These are phyloP conservation scores for Ophion costatus DNA, from an alignment of 2,888 invertebrate genomes.

Conservation along the genomic window DNA sequence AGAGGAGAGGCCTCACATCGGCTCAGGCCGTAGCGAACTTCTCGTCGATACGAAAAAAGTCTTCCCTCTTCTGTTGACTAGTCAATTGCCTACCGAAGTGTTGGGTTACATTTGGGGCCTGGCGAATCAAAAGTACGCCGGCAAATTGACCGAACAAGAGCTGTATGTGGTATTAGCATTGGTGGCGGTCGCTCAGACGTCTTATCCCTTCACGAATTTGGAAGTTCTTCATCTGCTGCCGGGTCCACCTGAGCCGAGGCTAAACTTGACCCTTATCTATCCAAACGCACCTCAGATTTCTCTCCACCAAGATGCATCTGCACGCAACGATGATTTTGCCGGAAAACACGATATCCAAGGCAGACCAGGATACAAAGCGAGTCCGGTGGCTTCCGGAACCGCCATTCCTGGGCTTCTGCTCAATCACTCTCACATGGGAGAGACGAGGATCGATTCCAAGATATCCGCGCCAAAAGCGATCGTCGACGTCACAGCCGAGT, in stretches of 20 bases:
- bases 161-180: slow-evolving; percentile 84
- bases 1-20: slow-evolving; percentile 75
- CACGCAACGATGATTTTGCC: slow-evolving; percentile 67
- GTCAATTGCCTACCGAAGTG: slow-evolving; percentile 83
- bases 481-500: not conserved
- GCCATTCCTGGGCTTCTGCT: slow-evolving; percentile 59
- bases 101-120: slow-evolving; percentile 84
- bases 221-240: slow-evolving; percentile 79
- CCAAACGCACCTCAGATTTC: slow-evolving; percentile 45
- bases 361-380: slow-evolving; percentile 62
- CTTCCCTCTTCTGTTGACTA: slow-evolving; percentile 83
- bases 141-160: slow-evolving; percentile 84
- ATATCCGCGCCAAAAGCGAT: not conserved
- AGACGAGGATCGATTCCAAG: slow-evolving; percentile 58
- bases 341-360: slow-evolving; percentile 64
- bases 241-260: slow-evolving; percentile 81
- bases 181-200: slow-evolving; percentile 84
- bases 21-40: slow-evolving; percentile 74
- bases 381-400: slow-evolving; percentile 31
- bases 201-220: slow-evolving; percentile 79
- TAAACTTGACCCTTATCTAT: slow-evolving; percentile 75
- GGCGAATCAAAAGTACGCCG: slow-evolving; percentile 83
- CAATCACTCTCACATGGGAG: slow-evolving; percentile 57
- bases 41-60: slow-evolving; percentile 83
- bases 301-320: slow-evolving; percentile 66